Base-by-base conservation (phyloP, 2,113 vertebrate species). In the Erinaceus europaeus region DNA sequence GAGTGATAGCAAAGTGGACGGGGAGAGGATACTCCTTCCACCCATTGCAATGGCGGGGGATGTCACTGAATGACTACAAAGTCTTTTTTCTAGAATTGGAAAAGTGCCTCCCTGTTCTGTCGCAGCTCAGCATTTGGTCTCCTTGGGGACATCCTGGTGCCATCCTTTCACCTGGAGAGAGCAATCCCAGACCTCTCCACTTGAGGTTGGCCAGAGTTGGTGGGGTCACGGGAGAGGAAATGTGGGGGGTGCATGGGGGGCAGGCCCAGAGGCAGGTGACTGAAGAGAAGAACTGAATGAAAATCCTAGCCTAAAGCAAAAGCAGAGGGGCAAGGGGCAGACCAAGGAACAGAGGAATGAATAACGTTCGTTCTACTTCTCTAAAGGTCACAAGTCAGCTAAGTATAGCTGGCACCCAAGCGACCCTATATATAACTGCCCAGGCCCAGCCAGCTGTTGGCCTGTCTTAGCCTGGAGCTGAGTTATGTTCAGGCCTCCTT, bases 311-410 rank as follows among this genome's bases (percentile, higher is more conserved):
- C n/a, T n/a, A n/a, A n/a, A n/a, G n/a, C n/a, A n/a, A n/a, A n/a
- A 15, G 13, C 59, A 29, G 11, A 32, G 29, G 79, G 52, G 46
- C n/a, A 46, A n/a, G 42, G 36, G 61, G 20, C 65, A 61, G 55
- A 78, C 72, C 78, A 50, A 84, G 32, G 36, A 78, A 69, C 21
- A 67, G 12, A 90, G 81, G 71, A 78, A 91, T 82, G 76, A 80
- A 81, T 59, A 90, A 81, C 86, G 68, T 53, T 93, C 91, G 83
- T 78, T 79, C 72, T 68, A 9, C 57, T 95, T 94, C 72, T 83
- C 88, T 89, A 97, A 97, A 97, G 97, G 97, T 97, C 97, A 96
- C 68, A 96, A 96, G 97, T 97, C 96, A 97, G 95, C 96, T 97
- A 97, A 97, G 92, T 96, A 96, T 97, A 97, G 96, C 91, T 91